phyloP scores from a whole-genome alignment of 2,797 vertebrate genomes.

The Eremophila alpestris region DNA sequence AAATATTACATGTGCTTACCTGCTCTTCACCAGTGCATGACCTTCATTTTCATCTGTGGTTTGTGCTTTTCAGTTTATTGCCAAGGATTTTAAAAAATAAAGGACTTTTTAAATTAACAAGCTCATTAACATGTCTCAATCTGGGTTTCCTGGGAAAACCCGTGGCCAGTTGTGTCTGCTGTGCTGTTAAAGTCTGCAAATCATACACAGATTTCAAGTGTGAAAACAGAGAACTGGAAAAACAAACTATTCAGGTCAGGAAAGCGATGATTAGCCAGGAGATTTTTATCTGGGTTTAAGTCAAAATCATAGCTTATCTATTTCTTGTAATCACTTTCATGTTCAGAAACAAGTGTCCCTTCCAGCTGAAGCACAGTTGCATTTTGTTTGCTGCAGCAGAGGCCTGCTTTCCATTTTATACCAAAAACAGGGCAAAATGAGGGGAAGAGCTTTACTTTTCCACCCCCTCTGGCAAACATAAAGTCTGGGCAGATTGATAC shows the following conservation, averaged over 20 bases:
- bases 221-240: background rate
- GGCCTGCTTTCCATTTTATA: background rate
- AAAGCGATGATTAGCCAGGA: background rate
- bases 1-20: background rate
- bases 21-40: background rate
- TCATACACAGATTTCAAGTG: background rate
- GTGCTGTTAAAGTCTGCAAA: background rate
- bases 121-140: background rate
- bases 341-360: background rate
- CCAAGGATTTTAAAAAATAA: background rate
- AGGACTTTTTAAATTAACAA: background rate
- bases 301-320: background rate
- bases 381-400: background rate
- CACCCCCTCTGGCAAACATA: background rate
- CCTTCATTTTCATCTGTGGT: background rate
- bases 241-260: background rate
- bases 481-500: background rate
- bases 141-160: background rate
- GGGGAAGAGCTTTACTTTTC: background rate
- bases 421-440: background rate
- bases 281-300: background rate
- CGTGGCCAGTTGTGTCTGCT: background rate
- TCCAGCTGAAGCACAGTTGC: background rate
- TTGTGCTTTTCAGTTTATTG: background rate
- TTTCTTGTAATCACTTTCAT: background rate